phyloP scores from a whole-genome alignment of 1,140 invertebrate genomes.

The Drosophila takahashii region DNA sequence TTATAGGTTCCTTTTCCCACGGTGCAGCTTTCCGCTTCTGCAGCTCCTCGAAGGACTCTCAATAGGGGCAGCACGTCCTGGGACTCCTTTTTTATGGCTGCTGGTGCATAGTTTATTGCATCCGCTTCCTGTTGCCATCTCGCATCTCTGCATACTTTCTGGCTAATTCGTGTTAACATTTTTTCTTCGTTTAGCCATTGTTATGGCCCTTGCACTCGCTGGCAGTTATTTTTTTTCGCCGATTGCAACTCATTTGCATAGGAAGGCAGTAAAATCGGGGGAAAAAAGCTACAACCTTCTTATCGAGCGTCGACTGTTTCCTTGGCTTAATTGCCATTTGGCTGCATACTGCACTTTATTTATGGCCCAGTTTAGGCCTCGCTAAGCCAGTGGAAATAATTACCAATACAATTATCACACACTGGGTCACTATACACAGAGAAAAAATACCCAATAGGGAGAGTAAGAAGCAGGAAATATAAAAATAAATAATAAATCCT shows the following conservation, averaged over 20 bases:
- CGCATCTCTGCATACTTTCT: conserved; percentile 57
- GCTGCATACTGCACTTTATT: conserved; percentile 43
- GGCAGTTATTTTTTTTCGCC: conserved; percentile 18
- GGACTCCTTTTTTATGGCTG: conserved; percentile 50
- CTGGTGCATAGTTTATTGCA: conserved; percentile 73
- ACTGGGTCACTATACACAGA: conserved; percentile 4
- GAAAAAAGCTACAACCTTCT: conserved; percentile 47
- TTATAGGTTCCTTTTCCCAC: not conserved
- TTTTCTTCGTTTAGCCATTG: conserved; percentile 32
- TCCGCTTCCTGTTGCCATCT: conserved; percentile 69
- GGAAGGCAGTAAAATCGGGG: conserved; percentile 22
- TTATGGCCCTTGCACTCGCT: conserved; percentile 33
- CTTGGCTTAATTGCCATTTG: conserved; percentile 63
- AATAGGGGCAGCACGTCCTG: conserved; percentile 43
- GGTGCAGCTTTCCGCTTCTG: not conserved
- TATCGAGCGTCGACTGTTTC: conserved; percentile 66
- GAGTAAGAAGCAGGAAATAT: not conserved
- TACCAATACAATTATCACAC: conserved; percentile 57
- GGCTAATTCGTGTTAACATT: conserved; percentile 75
- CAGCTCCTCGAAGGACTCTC: conserved; percentile 25
- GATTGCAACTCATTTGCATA: conserved; percentile 64
- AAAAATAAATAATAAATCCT: not conserved
- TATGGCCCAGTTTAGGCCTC: conserved; percentile 54
- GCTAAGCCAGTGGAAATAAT: conserved; percentile 47
- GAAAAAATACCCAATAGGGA: not conserved